Base-by-base conservation (phyloP, 1,140 invertebrate species). In the Brevipalpus yothersi region DNA sequence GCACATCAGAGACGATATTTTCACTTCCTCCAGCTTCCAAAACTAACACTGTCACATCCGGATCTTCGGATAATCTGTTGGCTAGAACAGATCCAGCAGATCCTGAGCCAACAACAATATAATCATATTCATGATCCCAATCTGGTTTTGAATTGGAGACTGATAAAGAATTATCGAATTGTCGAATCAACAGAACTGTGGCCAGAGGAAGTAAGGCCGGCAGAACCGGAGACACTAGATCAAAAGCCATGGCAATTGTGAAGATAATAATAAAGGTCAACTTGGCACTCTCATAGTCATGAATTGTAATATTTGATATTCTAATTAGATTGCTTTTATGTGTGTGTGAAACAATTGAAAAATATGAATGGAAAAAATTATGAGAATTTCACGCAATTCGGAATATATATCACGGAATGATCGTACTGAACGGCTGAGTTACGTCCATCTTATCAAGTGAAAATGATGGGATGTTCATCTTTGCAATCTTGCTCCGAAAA, bases 41-140 rank as follows among this genome's bases (percentile, higher is more conserved):
- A 0, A 94, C 71, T 2, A 93, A 72, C 0, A 92, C 80, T 23
- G 53, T 68, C 2, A 64, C 58, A 41, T 67, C 61, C 0, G 66
- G 67, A 62, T 79, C 70, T 65, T 95, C 91, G 0, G 84, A 84
- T 31, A 96, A 72, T 2, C 92, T 78, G 71, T 84, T 93, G 0
- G 91, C 91, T 10, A 96, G 73, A n/a, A 95, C 90, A 4, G 86
- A 86, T 0, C 89, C 92, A 65, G 90, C 87, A 0, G 91, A 94
- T 11, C 92, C 92, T 1, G 81, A 86, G 0, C 92, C 92, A 15
- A 96, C 60, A 11, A 69, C 61, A 59, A 90, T 84, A 64, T 88
- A 89, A 69, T 89, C 84, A 64, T 87, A 89, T 21, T 80, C 75
- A 1, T 77, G 75, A n/a, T 79, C 64, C 17, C 84, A 68, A 7